Percentiles rank a stretch among this genome's conserved stretches.
Conservation (phyloP, 1,140 invertebrate species). For the Planococcus citri region DNA sequence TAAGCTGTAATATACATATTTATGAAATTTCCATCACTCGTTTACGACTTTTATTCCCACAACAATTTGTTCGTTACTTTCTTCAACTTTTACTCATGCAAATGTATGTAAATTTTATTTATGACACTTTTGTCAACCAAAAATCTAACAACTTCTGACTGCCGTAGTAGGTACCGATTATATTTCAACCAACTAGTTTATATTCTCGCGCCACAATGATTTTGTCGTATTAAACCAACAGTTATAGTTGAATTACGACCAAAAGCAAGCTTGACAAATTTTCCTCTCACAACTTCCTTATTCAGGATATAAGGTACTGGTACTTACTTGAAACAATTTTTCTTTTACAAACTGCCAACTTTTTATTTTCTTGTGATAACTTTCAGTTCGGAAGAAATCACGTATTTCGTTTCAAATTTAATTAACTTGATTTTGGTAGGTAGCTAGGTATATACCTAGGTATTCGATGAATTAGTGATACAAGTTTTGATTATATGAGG, state of each 20-base stretch:
- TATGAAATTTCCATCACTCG: not conserved
- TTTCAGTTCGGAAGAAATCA: no score
- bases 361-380: no score
- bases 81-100: not conserved
- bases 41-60: not conserved
- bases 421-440: no score
- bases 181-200: not conserved
- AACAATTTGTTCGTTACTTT: not conserved
- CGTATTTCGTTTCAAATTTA: no score
- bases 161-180: not conserved
- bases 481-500: no score
- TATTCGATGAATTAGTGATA: no score
- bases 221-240: not conserved
- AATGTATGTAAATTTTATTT: slow-evolving; percentile 9
- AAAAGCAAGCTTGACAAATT: not conserved
- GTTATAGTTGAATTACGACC: not conserved
- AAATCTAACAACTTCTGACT: not conserved
- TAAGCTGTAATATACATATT: not conserved
- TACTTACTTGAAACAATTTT: no score
- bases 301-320: no score
- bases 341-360: no score
- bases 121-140: slow-evolving; percentile 2
- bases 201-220: not conserved
- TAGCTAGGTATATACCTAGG: no score
- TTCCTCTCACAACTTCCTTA: not conserved